Evolutionary conservation across 1,140 invertebrate species (phyloP).

Genomic region (Thaumatotibia leucotreta): DNA sequence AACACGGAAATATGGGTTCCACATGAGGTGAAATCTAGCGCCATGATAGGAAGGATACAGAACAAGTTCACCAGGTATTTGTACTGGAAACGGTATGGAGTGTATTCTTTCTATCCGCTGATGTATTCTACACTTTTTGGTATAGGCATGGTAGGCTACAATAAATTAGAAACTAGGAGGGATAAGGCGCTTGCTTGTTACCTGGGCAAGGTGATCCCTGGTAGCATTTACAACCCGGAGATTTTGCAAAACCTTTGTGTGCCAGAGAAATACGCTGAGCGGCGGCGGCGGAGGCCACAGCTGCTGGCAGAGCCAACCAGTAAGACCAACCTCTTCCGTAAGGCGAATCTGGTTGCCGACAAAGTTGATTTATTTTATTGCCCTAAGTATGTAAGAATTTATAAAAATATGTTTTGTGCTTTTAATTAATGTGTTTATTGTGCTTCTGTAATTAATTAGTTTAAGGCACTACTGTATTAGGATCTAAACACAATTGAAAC

Average conservation of each 20-base stretch:
- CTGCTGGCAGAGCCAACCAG: background rate
- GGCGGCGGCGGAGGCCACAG: background rate
- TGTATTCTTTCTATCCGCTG: background rate
- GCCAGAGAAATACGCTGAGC: background rate
- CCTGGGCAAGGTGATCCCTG: background rate
- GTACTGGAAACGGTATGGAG: slow-evolving; percentile 6
- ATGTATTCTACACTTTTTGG: slow-evolving; percentile 7
- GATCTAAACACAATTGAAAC: no score
- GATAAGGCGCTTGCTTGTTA: background rate
- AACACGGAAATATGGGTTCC: background rate
- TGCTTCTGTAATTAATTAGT: no score
- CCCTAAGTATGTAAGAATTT: no score
- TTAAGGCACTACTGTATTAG: no score
- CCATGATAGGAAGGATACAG: background rate
- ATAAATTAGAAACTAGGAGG: background rate
- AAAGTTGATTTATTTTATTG: no score
- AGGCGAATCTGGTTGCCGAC: no score
- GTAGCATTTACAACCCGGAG: background rate
- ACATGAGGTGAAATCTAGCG: background rate
- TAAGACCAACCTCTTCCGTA: background rate
- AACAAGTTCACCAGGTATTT: slow-evolving; percentile 1
- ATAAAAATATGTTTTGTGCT: no score
- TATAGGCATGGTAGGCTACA: background rate
- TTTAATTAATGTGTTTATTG: no score
- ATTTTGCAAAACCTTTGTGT: background rate